A percentile compares a stretch with the other conserved stretches of the same genome.
Evolutionary conservation across 1,140 invertebrate species (phyloP).

Genomic region (Choristoneura fumiferana): DNA sequence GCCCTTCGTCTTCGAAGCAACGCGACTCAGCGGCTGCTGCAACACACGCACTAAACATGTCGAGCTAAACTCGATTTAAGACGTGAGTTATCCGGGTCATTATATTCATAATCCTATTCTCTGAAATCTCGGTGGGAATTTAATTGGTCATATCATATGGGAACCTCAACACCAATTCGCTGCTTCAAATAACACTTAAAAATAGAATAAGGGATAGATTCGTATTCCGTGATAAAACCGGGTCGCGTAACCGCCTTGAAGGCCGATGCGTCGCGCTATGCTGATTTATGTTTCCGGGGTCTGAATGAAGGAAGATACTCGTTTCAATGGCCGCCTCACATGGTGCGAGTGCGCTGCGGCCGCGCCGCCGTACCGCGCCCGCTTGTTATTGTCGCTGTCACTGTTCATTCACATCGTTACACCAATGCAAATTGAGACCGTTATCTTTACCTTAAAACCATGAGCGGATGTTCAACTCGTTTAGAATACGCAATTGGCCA

Average conservation of each 20-base stretch:
- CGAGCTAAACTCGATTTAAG: too few species aligned
- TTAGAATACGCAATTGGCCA: background rate
- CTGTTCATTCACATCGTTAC: constrained; percentile 56
- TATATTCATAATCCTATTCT: too few species aligned
- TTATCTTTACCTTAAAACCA: constrained; percentile 18
- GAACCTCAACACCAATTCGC: background rate
- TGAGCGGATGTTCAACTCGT: background rate
- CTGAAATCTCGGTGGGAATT: too few species aligned
- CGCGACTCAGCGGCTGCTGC: too few species aligned
- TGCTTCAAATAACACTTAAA: background rate
- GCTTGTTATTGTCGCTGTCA: constrained; percentile 58
- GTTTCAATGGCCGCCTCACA: constrained; percentile 64
- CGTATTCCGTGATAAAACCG: background rate
- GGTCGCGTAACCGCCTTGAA: constrained; percentile 17
- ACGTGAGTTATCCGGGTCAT: too few species aligned
- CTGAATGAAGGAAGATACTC: constrained; percentile 51
- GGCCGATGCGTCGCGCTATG: constrained; percentile 45
- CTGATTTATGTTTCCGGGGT: constrained; percentile 71
- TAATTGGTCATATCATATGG: background rate
- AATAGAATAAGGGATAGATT: constrained; percentile 1
- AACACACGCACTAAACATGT: too few species aligned
- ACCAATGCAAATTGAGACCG: constrained; percentile 40
- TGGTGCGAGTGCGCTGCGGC: constrained; percentile 34
- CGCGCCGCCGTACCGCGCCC: too few species aligned
- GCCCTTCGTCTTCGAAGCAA: too few species aligned